Conservation (phyloP, 2,888 invertebrate species). For the Eupsilia transversa region DNA sequence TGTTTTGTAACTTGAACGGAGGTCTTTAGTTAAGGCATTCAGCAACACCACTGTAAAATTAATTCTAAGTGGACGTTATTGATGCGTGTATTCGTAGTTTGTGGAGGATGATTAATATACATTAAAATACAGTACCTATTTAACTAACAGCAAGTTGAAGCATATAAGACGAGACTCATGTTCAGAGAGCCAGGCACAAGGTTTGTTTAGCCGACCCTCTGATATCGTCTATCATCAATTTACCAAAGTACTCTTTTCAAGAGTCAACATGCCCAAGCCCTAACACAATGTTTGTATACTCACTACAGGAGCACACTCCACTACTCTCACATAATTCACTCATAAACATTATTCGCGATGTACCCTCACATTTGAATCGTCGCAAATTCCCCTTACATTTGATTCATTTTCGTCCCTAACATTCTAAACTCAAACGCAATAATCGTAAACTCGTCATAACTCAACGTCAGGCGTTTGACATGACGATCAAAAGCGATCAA, state of each 20-base stretch:
- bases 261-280: slow-evolving; percentile 19
- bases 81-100: neutral
- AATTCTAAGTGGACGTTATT: neutral
- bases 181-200: neutral
- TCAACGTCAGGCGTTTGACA: slow-evolving; percentile 47
- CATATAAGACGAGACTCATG: no score
- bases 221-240: neutral
- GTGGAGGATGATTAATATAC: neutral
- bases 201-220: neutral
- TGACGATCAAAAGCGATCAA: slow-evolving; percentile 43
- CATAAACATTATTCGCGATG: slow-evolving; percentile 17
- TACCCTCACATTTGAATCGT: slow-evolving; percentile 24
- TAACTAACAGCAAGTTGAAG: neutral
- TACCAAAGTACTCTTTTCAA: slow-evolving; percentile 8
- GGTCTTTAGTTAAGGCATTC: neutral
- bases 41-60: neutral
- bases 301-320: slow-evolving; percentile 28
- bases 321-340: slow-evolving; percentile 34
- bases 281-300: slow-evolving; percentile 38
- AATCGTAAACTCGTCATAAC: slow-evolving; percentile 56
- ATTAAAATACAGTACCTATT: neutral
- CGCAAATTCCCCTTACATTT: slow-evolving; percentile 22
- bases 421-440: slow-evolving; percentile 35
- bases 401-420: slow-evolving; percentile 14
- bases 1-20: neutral